Evolutionary conservation across 2,113 vertebrate species (phyloP).

Genomic region (Callipepla squamata): DNA sequence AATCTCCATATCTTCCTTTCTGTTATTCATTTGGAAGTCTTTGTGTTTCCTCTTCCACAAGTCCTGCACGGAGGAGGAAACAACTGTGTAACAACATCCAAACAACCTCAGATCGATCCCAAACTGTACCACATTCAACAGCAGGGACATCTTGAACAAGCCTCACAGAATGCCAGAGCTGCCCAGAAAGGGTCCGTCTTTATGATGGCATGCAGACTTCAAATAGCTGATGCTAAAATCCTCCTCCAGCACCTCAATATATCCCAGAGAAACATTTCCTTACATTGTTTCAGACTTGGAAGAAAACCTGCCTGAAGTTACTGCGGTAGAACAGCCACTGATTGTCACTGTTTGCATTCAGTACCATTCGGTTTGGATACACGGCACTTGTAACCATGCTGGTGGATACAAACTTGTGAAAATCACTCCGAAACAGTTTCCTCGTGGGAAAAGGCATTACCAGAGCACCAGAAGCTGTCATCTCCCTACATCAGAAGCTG

Average conservation of each 20-base stretch:
- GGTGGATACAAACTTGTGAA: neutral
- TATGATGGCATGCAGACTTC: neutral
- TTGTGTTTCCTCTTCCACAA: slow-evolving; percentile 81
- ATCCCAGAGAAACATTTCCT: neutral
- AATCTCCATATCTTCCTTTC: slow-evolving; percentile 99
- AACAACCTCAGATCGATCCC: neutral
- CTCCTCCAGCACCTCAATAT: neutral
- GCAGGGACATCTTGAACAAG: neutral
- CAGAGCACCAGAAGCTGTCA: neutral
- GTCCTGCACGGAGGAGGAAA: slow-evolving; percentile 72
- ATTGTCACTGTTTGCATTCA: neutral
- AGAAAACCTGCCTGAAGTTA: neutral
- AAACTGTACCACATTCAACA: neutral
- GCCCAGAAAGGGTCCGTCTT: neutral
- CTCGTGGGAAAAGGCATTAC: neutral
- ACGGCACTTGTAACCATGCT: neutral
- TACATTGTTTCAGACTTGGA: neutral
- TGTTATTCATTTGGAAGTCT: slow-evolving; percentile 93
- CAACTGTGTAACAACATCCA: neutral
- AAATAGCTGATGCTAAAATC: neutral
- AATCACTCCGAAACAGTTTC: neutral
- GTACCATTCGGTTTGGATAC: neutral
- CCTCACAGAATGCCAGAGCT: neutral
- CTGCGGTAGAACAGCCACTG: neutral
- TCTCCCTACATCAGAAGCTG: neutral